These are phyloP conservation scores for Lacerta bilineata DNA, from an alignment of 2,797 vertebrate genomes.

Conservation along the genomic window DNA sequence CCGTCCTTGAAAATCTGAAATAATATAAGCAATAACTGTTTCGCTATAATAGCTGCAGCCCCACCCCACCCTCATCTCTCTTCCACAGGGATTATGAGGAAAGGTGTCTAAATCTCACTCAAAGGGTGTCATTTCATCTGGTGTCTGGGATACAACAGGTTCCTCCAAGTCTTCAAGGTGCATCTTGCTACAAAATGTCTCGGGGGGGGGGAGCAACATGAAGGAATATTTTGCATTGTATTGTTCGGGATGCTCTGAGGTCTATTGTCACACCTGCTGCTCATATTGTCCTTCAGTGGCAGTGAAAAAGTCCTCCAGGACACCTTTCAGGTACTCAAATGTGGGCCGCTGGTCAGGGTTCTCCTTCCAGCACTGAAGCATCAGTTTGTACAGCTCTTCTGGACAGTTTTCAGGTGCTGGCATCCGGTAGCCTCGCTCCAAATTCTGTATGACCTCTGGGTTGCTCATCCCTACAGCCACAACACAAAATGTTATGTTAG, in stretches of 20 bases:
- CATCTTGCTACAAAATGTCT: fast-evolving
- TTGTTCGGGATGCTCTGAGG: background rate
- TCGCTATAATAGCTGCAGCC: background rate
- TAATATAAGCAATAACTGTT: background rate
- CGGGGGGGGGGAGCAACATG: background rate
- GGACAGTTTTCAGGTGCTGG: conserved; percentile 91
- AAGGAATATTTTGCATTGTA: background rate
- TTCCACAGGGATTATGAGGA: too few species aligned
- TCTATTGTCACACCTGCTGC: conserved; percentile 80
- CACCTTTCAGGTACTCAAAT: conserved; percentile 90
- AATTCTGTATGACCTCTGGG: conserved; percentile 94
- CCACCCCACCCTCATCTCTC: too few species aligned
- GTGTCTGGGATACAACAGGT: background rate
- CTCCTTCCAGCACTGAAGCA: conserved; percentile 93
- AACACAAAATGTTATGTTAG: background rate
- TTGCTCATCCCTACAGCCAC: conserved; percentile 90
- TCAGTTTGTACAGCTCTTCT: conserved; percentile 86
- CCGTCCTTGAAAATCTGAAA: background rate
- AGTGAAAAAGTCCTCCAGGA: conserved; percentile 95
- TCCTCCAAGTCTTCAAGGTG: fast-evolving
- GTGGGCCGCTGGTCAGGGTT: conserved; percentile 91
- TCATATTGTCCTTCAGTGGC: conserved; percentile 98
- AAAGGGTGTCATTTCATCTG: background rate
- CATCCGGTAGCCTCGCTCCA: conserved; percentile 95
- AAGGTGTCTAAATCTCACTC: background rate